These are phyloP conservation scores for Neuroterus valhalla DNA, from an alignment of 1,140 invertebrate species.

Conservation along the genomic window DNA sequence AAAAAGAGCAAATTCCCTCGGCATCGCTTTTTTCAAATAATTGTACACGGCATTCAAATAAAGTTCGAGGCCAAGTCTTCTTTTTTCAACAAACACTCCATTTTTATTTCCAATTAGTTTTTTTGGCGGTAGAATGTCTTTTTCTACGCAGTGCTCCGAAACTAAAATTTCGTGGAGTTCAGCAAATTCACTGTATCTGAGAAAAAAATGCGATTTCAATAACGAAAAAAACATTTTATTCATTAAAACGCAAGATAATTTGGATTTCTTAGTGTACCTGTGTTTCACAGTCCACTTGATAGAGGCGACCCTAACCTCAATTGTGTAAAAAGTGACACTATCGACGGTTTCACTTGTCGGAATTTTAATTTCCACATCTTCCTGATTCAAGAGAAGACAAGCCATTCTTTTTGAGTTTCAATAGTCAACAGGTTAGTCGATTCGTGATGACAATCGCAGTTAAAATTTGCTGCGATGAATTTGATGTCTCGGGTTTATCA, in stretches of 20 bases:
- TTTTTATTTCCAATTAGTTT: slow-evolving; percentile 88
- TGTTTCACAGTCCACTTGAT: slow-evolving; percentile 88
- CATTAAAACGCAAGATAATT: background rate
- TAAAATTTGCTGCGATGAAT: background rate
- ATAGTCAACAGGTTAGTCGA: background rate
- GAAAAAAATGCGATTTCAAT: background rate
- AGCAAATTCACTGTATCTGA: slow-evolving; percentile 90
- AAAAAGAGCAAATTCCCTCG: slow-evolving; percentile 84
- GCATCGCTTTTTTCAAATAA: slow-evolving; percentile 85
- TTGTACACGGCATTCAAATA: slow-evolving; percentile 87
- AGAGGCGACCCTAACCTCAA: slow-evolving; percentile 80
- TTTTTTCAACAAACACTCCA: slow-evolving; percentile 89
- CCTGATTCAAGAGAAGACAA: slow-evolving; percentile 78
- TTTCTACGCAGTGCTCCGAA: slow-evolving; percentile 84
- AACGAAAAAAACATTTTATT: too few relatives aligned
- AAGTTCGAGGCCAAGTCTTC: slow-evolving; percentile 84
- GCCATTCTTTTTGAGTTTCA: slow-evolving; percentile 74
- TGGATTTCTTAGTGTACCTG: slow-evolving; percentile 56
- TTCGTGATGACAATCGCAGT: background rate
- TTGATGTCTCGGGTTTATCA: too few relatives aligned
- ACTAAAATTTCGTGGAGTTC: slow-evolving; percentile 90
- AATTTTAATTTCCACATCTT: slow-evolving; percentile 78
- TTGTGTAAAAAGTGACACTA: slow-evolving; percentile 81
- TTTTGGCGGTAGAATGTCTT: slow-evolving; percentile 92
- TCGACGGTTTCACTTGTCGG: slow-evolving; percentile 75